Evolutionary conservation across 2,797 vertebrate genomes (phyloP), one percentile per base, ranked within the genome.

Genomic region (Cygnus olor): DNA sequence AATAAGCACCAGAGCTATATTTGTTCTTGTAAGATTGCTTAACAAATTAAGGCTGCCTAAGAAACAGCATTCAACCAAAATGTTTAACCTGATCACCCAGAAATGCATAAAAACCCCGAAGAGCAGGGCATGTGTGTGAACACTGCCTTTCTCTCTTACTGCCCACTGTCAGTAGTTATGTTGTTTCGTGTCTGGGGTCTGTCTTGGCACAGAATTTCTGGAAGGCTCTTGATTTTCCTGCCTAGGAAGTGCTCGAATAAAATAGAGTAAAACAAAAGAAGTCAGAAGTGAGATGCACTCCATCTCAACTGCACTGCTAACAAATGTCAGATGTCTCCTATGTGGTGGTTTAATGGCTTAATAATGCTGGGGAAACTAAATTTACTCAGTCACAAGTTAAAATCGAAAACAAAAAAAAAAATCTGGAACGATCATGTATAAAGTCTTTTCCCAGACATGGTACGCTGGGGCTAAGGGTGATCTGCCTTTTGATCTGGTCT

Each of bases 371-470:
- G 53, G 38, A 74, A 84, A 56, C 8, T 6, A 54, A 68, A 34
- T 36, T 56, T 36, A 44, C 16, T 54, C 11, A 5, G 6, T 45
- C 70, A 42, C 4, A 36, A 42, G 24, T 44, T 56, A 53, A 73
- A 93, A 74, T 24, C 6, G 36, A 40, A 36, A 80, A 28, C 12
- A 4, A 80, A 66, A 70, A 65, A 2, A 20, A 1, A 0, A 49
- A 34, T 10, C 9, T 57, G 18, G 40, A 68, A 40, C 0, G 1
- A 85, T 49, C 2, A 1, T 3, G 9, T 10, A 18, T 5, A 42
- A 18, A 4, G 2, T 38, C 71, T 78, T 92, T 65, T 32, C 49
- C 22, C 10, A n/a, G 14, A 6, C 86, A 4, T 0, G 2, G 3
- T 16, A 32, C 19, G 47, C 34, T 0, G 25, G 0, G 2, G 6